Evolutionary conservation across 2,113 vertebrate species (phyloP).

Genomic region (Taurulus bubalis): DNA sequence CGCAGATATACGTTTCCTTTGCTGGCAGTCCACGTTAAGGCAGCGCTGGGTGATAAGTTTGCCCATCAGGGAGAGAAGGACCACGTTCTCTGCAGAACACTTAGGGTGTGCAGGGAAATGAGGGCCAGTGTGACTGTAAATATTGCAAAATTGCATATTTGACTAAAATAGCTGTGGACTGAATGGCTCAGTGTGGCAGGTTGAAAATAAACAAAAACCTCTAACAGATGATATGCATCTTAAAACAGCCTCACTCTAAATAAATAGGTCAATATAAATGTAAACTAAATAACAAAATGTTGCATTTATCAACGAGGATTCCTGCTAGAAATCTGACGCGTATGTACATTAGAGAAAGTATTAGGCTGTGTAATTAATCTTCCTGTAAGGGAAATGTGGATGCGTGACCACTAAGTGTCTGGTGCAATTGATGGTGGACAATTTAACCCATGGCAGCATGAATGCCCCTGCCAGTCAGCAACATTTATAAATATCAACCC

Average conservation of each 20-base stretch:
- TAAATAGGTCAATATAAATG: slow-evolving; percentile 72
- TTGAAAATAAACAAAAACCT: slow-evolving; percentile 35
- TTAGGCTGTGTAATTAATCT: background rate
- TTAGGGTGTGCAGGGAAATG: slow-evolving; percentile 35
- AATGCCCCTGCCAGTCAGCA: background rate
- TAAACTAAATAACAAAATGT: slow-evolving; percentile 39
- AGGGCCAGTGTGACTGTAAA: slow-evolving; percentile 35
- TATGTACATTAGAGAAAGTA: slow-evolving; percentile 1
- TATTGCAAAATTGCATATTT: slow-evolving; percentile 63
- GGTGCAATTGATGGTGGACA: background rate
- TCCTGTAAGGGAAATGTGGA: slow-evolving; percentile 18
- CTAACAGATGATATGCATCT: slow-evolving; percentile 45
- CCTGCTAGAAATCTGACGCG: slow-evolving; percentile 5
- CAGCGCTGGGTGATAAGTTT: slow-evolving; percentile 54
- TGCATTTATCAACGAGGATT: slow-evolving; percentile 1
- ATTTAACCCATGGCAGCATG: background rate
- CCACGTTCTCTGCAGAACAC: slow-evolving; percentile 38
- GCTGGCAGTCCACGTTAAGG: slow-evolving; percentile 71
- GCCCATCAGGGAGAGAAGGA: slow-evolving; percentile 47
- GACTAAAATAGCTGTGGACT: slow-evolving; percentile 45
- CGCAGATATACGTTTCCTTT: slow-evolving; percentile 40
- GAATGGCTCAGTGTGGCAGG: slow-evolving; percentile 79
- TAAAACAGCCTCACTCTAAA: slow-evolving; percentile 52
- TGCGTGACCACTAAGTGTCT: background rate
- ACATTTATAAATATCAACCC: slow-evolving; percentile 23